Conservation (phyloP, 2,888 invertebrate genomes). For the Choristoneura rosaceana region DNA sequence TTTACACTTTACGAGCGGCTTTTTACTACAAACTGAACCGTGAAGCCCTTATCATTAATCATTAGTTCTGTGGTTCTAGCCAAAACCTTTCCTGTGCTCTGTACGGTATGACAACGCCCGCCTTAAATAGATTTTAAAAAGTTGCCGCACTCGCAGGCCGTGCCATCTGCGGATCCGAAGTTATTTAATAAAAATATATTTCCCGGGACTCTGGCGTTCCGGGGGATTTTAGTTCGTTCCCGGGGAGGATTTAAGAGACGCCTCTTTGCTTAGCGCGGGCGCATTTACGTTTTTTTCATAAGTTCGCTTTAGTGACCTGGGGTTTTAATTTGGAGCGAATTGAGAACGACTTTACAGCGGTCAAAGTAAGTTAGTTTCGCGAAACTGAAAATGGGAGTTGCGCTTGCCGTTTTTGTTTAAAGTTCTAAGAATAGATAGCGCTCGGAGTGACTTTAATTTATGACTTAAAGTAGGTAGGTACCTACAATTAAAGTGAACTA, state of each 20-base stretch:
- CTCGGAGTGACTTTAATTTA: background rate
- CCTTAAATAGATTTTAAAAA: conserved; percentile 61
- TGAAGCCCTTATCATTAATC: too few species aligned
- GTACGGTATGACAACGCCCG: conserved; percentile 36
- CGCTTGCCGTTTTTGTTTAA: background rate
- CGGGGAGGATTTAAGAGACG: conserved; percentile 51
- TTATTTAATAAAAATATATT: conserved; percentile 75
- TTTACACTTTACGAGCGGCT: too few species aligned
- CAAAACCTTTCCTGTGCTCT: background rate
- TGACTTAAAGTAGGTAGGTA: too few species aligned
- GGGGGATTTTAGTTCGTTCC: conserved; percentile 57
- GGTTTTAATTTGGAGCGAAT: conserved; percentile 19
- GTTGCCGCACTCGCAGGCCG: conserved; percentile 53
- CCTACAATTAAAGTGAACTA: background rate
- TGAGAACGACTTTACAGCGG: conserved; percentile 1
- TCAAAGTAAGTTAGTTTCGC: background rate
- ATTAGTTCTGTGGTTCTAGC: background rate
- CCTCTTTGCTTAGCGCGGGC: conserved; percentile 46
- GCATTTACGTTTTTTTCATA: conserved; percentile 22
- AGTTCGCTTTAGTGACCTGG: conserved; percentile 13
- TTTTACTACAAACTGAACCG: too few species aligned
- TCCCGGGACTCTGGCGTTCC: conserved; percentile 53
- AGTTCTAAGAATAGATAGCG: background rate
- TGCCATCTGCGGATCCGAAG: conserved; percentile 63
- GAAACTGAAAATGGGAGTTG: background rate